Conservation (phyloP, 2,113 vertebrate genomes). For the Pachycephala philippinensis region DNA sequence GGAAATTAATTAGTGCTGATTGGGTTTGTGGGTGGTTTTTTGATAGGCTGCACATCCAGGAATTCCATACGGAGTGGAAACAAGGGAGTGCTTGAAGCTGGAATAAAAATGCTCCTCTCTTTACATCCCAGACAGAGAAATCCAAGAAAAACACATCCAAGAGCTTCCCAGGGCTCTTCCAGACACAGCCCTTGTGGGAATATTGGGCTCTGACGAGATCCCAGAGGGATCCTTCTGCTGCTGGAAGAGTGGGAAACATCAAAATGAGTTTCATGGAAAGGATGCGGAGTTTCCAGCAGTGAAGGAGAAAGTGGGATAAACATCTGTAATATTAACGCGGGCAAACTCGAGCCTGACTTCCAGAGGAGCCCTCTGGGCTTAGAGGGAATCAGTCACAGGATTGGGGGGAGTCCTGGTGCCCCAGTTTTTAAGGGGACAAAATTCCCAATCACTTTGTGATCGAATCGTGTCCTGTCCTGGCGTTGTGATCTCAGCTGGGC, state of each 20-base stretch:
- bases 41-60: background rate
- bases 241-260: background rate
- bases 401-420: no score
- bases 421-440: background rate
- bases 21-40: background rate
- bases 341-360: background rate
- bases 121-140: background rate
- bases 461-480: background rate
- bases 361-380: background rate
- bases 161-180: background rate
- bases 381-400: rapidly evolving
- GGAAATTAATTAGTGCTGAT: background rate
- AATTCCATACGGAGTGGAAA: background rate
- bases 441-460: rapidly evolving
- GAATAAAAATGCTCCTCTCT: background rate
- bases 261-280: background rate
- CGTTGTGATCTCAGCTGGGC: background rate
- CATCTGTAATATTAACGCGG: background rate
- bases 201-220: background rate
- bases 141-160: background rate
- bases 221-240: background rate
- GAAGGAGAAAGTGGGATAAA: background rate
- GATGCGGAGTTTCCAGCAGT: background rate
- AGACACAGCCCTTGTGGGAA: background rate
- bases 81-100: background rate